These are phyloP conservation scores for Emys orbicularis DNA, from an alignment of 2,797 vertebrate species.

Conservation along the genomic window DNA sequence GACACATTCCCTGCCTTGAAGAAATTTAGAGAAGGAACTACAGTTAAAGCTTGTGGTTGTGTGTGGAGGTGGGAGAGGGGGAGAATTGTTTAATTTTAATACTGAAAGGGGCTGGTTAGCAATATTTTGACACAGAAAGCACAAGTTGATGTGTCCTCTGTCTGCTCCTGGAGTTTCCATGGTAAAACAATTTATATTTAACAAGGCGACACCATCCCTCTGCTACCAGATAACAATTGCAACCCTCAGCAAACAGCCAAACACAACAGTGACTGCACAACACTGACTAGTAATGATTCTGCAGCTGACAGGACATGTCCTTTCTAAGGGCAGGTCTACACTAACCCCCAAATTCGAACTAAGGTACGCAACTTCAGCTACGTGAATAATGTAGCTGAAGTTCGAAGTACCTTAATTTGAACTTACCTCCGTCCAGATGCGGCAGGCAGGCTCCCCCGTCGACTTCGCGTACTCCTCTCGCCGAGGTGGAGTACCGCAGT, in stretches of 20 bases:
- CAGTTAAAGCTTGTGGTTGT: not conserved
- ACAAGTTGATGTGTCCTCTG: not conserved
- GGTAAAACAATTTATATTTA: constrained; percentile 51
- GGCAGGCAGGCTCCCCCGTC: too few species aligned
- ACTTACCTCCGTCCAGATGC: too few species aligned
- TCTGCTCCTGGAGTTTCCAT: constrained; percentile 8
- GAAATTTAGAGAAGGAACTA: not conserved
- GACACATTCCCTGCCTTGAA: not conserved
- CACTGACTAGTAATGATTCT: not conserved
- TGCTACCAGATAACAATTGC: constrained; percentile 9
- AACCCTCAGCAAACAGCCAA: not conserved
- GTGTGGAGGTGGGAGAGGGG: not conserved
- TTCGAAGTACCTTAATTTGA: too few species aligned
- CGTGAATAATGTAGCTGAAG: too few species aligned
- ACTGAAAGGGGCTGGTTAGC: not conserved
- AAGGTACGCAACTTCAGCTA: too few species aligned
- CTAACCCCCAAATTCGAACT: too few species aligned
- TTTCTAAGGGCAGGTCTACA: not conserved
- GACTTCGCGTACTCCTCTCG: too few species aligned
- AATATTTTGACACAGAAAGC: not conserved
- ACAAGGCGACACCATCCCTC: constrained; percentile 14
- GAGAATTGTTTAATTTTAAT: not conserved
- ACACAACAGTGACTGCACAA: not conserved
- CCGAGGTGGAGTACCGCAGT: too few species aligned
- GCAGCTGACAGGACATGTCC: not conserved